Percentiles rank a stretch among this genome's conserved stretches.
Evolutionary conservation across 37 sponge, comb jelly and placozoan genomes (phyloP).

Genomic region (Aplysina aerophoba): DNA sequence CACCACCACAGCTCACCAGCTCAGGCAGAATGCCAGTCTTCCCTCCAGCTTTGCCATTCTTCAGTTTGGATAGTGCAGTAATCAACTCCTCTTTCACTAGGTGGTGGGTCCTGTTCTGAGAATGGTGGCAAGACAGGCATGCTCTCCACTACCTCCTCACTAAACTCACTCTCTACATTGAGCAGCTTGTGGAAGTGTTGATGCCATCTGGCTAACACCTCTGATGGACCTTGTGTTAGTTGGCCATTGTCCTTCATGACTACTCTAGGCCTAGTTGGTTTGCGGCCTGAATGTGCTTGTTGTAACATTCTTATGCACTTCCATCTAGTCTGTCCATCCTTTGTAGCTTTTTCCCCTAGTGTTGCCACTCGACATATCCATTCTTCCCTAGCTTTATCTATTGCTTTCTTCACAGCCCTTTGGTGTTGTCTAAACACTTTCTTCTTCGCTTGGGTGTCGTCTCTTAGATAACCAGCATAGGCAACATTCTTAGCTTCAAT

Average conservation of each 20-base stretch:
- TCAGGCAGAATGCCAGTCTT: constrained; percentile 38
- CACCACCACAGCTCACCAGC: constrained; percentile 40
- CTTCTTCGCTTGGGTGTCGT: neutral
- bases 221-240: constrained; percentile 46
- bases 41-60: constrained; percentile 48
- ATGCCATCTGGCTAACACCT: constrained; percentile 42
- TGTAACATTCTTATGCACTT: constrained; percentile 3
- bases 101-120: constrained; percentile 35
- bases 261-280: constrained; percentile 18
- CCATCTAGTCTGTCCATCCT: constrained; percentile 54
- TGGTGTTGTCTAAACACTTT: constrained; percentile 26
- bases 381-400: constrained; percentile 23
- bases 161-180: constrained; percentile 29
- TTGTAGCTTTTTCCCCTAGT: constrained; percentile 34
- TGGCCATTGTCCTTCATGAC: constrained; percentile 45
- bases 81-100: constrained; percentile 39
- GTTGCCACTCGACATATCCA: constrained; percentile 22
- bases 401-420: constrained; percentile 20
- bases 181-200: constrained; percentile 40
- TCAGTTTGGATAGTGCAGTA: constrained; percentile 37
- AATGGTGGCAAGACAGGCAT: neutral
- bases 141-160: neutral
- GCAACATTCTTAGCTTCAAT: constrained; percentile 2
- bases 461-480: neutral
- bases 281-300: constrained; percentile 32